phyloP scores from a whole-genome alignment of 2,113 vertebrate species.

The Nyctibius bracteatus region DNA sequence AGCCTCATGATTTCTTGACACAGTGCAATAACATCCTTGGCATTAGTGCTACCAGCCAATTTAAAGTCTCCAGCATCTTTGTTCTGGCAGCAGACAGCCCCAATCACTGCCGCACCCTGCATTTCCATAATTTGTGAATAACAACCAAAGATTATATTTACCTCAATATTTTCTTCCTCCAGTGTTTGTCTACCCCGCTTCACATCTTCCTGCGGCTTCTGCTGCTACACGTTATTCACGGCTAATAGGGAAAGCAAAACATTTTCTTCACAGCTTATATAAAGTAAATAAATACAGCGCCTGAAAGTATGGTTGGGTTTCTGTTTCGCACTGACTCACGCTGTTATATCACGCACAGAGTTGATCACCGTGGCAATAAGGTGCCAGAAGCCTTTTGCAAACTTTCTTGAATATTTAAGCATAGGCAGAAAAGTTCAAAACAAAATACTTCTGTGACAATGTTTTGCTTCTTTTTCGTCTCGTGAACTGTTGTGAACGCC shows the following conservation, averaged over 20 bases:
- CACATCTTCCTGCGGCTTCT: not conserved
- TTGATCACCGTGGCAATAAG: not conserved
- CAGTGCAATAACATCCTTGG: not conserved
- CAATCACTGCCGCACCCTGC: not conserved
- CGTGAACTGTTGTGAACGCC: accelerated
- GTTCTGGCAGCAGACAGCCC: not conserved
- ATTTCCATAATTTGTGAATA: not conserved
- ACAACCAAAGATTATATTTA: not conserved
- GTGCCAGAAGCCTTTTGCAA: not conserved
- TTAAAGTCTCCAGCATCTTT: not conserved
- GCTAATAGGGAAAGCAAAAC: not conserved
- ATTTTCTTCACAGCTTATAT: not conserved
- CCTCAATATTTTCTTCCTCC: not conserved
- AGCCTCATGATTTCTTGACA: not conserved
- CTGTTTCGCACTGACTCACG: not conserved
- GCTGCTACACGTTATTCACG: not conserved
- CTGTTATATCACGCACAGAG: not conserved
- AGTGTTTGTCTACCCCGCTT: not conserved
- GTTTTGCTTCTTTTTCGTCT: not conserved
- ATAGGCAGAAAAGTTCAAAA: not conserved
- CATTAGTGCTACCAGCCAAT: not conserved
- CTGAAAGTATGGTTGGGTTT: not conserved
- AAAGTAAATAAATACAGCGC: not conserved
- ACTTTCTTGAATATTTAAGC: not conserved
- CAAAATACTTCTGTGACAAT: not conserved